Evolutionary conservation across 2,888 invertebrate species (phyloP), one percentile per base, ranked within the genome.

Genomic region (Dioctria rufipes): DNA sequence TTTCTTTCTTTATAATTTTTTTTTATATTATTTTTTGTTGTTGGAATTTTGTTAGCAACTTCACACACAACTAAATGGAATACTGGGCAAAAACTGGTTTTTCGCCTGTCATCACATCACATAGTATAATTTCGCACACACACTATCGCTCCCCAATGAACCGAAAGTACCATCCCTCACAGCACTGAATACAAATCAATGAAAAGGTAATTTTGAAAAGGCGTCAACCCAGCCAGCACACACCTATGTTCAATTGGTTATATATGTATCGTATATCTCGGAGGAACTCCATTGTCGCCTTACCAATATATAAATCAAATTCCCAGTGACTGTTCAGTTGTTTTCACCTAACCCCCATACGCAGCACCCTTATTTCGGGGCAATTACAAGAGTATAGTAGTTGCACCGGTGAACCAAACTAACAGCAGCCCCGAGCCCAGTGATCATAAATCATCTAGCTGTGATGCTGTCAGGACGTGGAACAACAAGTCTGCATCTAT

Each of bases 181-280:
- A 79, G 67, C 61, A 61, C 49, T 80, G 71, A 80, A 80, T 80
- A 80, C 80, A 83, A 84, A 83, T 83, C 84, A 84, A 84, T 83
- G 83, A 83, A 84, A 83, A 84, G 84, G 83, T 84, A 83, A 83
- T 84, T 84, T 83, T 83, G 83, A 84, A 84, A 83, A 84, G 84
- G 84, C 84, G 84, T 84, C 83, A 83, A 84, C 84, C 83, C 83
- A 83, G 81, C 82, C 83, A 82, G 84, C 83, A 83, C 83, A 84
- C 83, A 84, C 83, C 83, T 84, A 60, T 80, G 67, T 58, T 79
- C 60, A 79, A 79, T 79, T 58, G 79, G 51, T 11, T 40, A 51
- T 51, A 25, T 25, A 25, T 25, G 25, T 25, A 11, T 40, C 8
- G 51, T 61, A 25, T 25, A 25, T 0, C 6, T 46, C 37, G 37